Base-by-base conservation (phyloP, 2,797 vertebrate genomes). In the Diceros bicornis region DNA sequence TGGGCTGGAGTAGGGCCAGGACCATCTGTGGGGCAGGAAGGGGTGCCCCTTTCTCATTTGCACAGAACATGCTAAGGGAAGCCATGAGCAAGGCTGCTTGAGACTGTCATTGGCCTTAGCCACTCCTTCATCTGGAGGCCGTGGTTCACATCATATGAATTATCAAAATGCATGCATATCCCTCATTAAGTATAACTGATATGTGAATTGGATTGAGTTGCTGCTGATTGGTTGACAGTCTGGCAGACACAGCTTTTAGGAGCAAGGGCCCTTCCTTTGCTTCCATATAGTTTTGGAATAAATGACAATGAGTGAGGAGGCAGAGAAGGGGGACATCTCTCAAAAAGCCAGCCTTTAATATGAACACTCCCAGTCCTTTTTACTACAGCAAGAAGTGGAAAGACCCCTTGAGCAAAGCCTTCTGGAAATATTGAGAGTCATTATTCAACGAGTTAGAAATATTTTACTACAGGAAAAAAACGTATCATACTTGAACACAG, bases 381-480 rank as follows among this genome's bases (percentile, higher is more conserved):
- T 32, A 57, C 59, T 71, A 94, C 18, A 18, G 32, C 47, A 72
- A 66, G 44, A 81, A 86, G 77, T 71, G 62, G 86, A 89, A 91
- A 96, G 62, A 68, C 12, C 50, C 16, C 68, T 61, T 72, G 41
- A 85, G 84, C 71, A 77, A 87, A 93, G n/a, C 32, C 37, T 87
- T 79, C 71, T 88, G 95, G 83, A 92, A 96, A 87, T 59, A 50
- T n/a, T 61, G 34, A 87, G 52, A 37, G 66, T 66, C n/a, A 74
- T 74, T 21, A 69, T 41, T 72, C 64, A 72, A 32, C 6, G 78
- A 92, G 55, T 85, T 86, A 94, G 92, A 91, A 92, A 96, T 62
- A 87, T 62, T 93, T 94, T 91, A 81, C 74, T 85, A 62, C 83
- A 89, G 52, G 47, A 84, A 86, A 93, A 90, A 55, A 62, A 77